phyloP scores from a whole-genome alignment of 2,888 invertebrate species.

The Hyppa rectilinea region DNA sequence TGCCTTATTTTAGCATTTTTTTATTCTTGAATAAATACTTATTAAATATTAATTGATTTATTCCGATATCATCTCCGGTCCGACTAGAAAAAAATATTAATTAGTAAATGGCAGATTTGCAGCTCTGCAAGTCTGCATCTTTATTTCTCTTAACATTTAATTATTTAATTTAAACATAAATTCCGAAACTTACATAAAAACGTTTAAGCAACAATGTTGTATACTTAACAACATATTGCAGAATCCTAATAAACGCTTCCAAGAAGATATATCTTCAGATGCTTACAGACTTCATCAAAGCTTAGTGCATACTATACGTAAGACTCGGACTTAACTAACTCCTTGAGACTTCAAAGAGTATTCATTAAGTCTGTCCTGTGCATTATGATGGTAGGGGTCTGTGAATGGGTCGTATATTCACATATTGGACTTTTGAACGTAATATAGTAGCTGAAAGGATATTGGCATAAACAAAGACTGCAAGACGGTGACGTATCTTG shows the following conservation, averaged over 20 bases:
- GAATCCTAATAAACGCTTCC: slow-evolving; percentile 20
- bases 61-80: too few relatives aligned
- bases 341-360: slow-evolving; percentile 26
- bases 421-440: slow-evolving; percentile 19
- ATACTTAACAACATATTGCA: neutral
- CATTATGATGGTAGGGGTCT: slow-evolving; percentile 26
- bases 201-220: slow-evolving; percentile 1
- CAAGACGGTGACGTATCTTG: neutral
- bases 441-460: neutral
- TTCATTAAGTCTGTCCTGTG: slow-evolving; percentile 48
- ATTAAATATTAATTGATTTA: too few relatives aligned
- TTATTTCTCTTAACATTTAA: too few relatives aligned
- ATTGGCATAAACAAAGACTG: neutral
- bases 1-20: too few relatives aligned
- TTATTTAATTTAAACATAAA: too few relatives aligned
- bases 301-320: slow-evolving; percentile 49
- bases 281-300: slow-evolving; percentile 40
- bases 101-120: too few relatives aligned
- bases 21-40: too few relatives aligned
- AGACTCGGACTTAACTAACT: slow-evolving; percentile 46
- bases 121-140: too few relatives aligned
- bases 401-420: slow-evolving; percentile 12
- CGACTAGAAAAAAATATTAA: too few relatives aligned
- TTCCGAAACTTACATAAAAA: too few relatives aligned
- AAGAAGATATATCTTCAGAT: slow-evolving; percentile 8